Percentiles rank a stretch among this genome's conserved stretches.
Conservation (phyloP, 2,797 vertebrate genomes). For the Urocyon cinereoargenteus region DNA sequence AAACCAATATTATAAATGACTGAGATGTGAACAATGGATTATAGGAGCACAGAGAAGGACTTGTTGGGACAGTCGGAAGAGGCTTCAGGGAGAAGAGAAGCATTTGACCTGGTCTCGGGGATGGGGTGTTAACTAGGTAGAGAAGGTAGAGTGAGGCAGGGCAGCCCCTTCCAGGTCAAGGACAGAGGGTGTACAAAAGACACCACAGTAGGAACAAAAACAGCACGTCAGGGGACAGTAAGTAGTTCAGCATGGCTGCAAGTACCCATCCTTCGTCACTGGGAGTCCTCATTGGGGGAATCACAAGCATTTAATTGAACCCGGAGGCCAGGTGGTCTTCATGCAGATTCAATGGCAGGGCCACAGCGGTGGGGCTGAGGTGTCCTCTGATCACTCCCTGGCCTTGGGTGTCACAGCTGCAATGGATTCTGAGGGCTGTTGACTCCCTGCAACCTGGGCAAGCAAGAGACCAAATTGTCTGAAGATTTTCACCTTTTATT, state of each 20-base stretch:
- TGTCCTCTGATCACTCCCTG: too few relatives aligned
- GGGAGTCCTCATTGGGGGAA: too few relatives aligned
- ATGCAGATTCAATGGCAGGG: too few relatives aligned
- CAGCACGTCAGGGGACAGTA: accelerated
- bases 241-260: accelerated
- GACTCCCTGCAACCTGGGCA: too few relatives aligned
- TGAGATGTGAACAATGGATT: neutral
- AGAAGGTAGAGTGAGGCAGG: neutral
- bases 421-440: too few relatives aligned
- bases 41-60: neutral
- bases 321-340: too few relatives aligned
- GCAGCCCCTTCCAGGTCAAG: neutral
- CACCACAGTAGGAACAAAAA: neutral
- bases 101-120: neutral
- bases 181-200: neutral
- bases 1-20: neutral
- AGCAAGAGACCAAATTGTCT: too few relatives aligned
- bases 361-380: too few relatives aligned
- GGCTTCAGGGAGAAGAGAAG: neutral
- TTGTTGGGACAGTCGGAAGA: neutral
- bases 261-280: neutral
- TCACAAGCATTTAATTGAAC: too few relatives aligned
- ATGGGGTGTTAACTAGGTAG: neutral
- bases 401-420: too few relatives aligned
- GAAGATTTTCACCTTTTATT: too few relatives aligned